These are phyloP conservation scores for Chalcosyrphus nemorum DNA, from an alignment of 2,888 invertebrate species.

Conservation along the genomic window DNA sequence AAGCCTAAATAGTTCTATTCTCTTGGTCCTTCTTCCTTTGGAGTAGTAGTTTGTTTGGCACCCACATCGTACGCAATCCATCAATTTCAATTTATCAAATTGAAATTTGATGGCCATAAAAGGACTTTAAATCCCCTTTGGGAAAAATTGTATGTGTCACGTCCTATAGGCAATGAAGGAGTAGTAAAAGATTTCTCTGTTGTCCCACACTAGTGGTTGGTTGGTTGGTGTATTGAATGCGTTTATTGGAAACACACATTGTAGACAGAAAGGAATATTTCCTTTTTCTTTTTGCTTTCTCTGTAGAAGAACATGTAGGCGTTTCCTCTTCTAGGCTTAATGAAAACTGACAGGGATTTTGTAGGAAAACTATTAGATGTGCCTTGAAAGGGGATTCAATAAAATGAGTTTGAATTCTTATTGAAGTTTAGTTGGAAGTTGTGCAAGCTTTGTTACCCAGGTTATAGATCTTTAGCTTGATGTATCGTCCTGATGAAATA, in stretches of 20 bases:
- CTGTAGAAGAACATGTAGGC: too few relatives aligned
- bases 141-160: slow-evolving; percentile 6
- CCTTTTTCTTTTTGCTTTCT: too few relatives aligned
- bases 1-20: not conserved
- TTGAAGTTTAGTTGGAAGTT: too few relatives aligned
- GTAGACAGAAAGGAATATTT: not conserved
- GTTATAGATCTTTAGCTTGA: too few relatives aligned
- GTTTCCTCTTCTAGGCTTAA: too few relatives aligned
- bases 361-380: not conserved
- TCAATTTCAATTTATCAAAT: too few relatives aligned
- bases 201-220: slow-evolving; percentile 4
- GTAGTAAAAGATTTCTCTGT: slow-evolving; percentile 26
- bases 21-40: not conserved
- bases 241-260: not conserved
- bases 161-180: slow-evolving; percentile 9
- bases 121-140: slow-evolving; percentile 4
- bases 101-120: slow-evolving; percentile 39
- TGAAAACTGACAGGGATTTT: slow-evolving; percentile 16
- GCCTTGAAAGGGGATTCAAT: not conserved
- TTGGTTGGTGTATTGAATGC: slow-evolving; percentile 9
- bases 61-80: slow-evolving; percentile 16
- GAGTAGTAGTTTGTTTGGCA: not conserved
- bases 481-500: too few relatives aligned
- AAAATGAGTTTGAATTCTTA: not conserved
- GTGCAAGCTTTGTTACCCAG: too few relatives aligned